These are phyloP conservation scores for Sinocyclocheilus anshuiensis DNA, from an alignment of 2,113 vertebrate genomes.

Conservation along the genomic window DNA sequence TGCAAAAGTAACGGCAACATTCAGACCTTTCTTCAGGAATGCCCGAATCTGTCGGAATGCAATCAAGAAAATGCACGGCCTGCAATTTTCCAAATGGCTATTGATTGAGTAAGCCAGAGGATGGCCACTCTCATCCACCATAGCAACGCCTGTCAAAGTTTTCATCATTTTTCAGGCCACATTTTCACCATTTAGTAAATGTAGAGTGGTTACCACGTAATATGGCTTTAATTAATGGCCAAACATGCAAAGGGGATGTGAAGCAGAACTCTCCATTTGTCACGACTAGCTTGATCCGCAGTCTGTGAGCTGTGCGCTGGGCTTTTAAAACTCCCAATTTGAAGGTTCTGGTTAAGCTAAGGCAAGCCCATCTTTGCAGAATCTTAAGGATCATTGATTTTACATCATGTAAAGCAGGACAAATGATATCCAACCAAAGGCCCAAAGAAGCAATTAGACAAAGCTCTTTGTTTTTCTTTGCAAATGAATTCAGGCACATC, in stretches of 20 bases:
- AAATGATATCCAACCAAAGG: constrained; percentile 44
- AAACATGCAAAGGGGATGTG: constrained; percentile 13
- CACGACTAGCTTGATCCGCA: constrained; percentile 48
- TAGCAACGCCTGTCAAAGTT: constrained; percentile 51
- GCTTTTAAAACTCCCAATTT: constrained; percentile 54
- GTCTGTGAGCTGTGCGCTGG: constrained; percentile 39
- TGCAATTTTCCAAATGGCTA: constrained; percentile 58
- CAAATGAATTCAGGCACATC: constrained; percentile 8
- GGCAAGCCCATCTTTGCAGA: constrained; percentile 45
- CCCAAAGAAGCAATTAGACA: constrained; percentile 44
- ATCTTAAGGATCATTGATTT: constrained; percentile 52
- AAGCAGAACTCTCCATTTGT: constrained; percentile 42
- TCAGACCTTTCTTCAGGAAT: constrained; percentile 10
- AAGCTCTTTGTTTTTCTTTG: constrained; percentile 36
- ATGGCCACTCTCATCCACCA: constrained; percentile 48
- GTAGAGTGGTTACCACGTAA: constrained; percentile 28
- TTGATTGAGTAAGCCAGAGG: constrained; percentile 57
- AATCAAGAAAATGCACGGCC: constrained; percentile 38
- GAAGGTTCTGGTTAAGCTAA: constrained; percentile 45
- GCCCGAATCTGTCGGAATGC: constrained; percentile 40
- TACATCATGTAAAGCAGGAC: constrained; percentile 39
- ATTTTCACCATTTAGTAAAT: constrained; percentile 49
- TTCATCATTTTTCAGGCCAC: constrained; percentile 54
- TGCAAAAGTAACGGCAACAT: constrained; percentile 58
- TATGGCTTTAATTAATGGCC: constrained; percentile 47